These are phyloP conservation scores for Crambe crambe DNA, from an alignment of 37 sponge, comb jelly and placozoan genomes.

Conservation along the genomic window DNA sequence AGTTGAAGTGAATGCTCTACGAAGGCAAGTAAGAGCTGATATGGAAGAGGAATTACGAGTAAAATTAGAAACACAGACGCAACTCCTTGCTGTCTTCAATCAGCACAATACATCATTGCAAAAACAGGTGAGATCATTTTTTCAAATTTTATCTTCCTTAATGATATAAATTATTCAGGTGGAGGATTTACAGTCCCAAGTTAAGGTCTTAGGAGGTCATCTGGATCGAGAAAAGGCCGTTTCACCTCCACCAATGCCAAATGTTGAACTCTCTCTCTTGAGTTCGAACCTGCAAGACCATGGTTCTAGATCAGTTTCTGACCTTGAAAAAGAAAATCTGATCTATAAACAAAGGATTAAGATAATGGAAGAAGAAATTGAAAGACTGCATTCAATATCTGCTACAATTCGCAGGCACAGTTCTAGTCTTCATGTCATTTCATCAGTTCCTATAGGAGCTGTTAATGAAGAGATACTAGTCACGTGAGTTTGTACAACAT, in stretches of 20 bases:
- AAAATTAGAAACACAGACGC: constrained; percentile 62
- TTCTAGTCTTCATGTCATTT: constrained; percentile 28
- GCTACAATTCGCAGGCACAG: constrained; percentile 31
- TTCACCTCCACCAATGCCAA: constrained; percentile 62
- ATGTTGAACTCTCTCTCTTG: not conserved
- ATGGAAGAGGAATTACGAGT: constrained; percentile 52
- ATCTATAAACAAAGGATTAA: constrained; percentile 17
- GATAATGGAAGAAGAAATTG: constrained; percentile 22
- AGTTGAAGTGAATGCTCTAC: constrained; percentile 42
- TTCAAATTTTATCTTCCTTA: not conserved
- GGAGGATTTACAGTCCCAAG: constrained; percentile 20
- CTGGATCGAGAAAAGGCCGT: constrained; percentile 37
- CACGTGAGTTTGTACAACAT: too few relatives aligned
- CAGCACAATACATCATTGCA: constrained; percentile 68
- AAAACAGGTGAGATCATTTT: constrained; percentile 26
- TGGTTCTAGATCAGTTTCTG: not conserved
- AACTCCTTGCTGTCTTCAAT: constrained; percentile 55
- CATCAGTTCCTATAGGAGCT: constrained; percentile 25
- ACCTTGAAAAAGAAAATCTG: constrained; percentile 30
- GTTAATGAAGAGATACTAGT: constrained; percentile 36
- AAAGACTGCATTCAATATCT: constrained; percentile 12
- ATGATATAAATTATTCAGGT: constrained; percentile 10
- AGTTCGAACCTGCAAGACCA: not conserved
- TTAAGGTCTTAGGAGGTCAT: constrained; percentile 25
- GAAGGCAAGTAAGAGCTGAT: constrained; percentile 34